Base-by-base conservation (phyloP, 2,797 vertebrate genomes). In the Lateolabrax maculatus region DNA sequence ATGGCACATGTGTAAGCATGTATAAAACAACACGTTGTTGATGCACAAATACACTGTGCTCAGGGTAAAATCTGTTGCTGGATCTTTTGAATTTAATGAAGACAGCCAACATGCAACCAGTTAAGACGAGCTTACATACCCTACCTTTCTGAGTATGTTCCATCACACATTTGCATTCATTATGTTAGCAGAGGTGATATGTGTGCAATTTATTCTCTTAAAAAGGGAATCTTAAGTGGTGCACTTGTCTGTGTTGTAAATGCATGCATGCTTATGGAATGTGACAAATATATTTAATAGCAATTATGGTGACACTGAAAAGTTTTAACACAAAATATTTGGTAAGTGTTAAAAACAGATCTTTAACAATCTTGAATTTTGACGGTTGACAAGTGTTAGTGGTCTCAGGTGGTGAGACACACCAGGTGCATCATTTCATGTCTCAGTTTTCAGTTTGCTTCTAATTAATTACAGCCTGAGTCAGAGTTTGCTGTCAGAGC, bases 151-250 rank as follows among this genome's bases (percentile, higher is more conserved):
- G 44, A 52, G 9, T 31, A 56, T 46, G 72, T 58, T 43, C 41
- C 51, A 36, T 41, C 51, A 77, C 57, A 66, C 49, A 58, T n/a
- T 36, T 67, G 55, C 43, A 9, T 46, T 48, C 44, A 63, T 69
- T 51, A 60, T 16, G 58, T 52, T 31, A 44, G 39, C 57, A 13
- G 49, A n/a, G 51, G n/a, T 48, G 70, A 68, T 78, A 80, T 67
- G 66, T 68, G 63, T 67, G 69, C 49, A 75, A 66, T 58, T 58
- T 48, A 62, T 48, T 80, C 53, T 53, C 73, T 65, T 67, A 46
- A 77, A 79, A 83, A 77, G 72, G 72, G 10, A 77, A 34, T 60
- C 37, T 52, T 15, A 66, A 25, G 19, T 39, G 37, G 36, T 9
- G 41, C 3, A 0, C 18, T 29, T 41, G 15, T 39, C 39, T 16